These are phyloP conservation scores for Xenops minutus DNA, from an alignment of 2,797 vertebrate species.

Conservation along the genomic window DNA sequence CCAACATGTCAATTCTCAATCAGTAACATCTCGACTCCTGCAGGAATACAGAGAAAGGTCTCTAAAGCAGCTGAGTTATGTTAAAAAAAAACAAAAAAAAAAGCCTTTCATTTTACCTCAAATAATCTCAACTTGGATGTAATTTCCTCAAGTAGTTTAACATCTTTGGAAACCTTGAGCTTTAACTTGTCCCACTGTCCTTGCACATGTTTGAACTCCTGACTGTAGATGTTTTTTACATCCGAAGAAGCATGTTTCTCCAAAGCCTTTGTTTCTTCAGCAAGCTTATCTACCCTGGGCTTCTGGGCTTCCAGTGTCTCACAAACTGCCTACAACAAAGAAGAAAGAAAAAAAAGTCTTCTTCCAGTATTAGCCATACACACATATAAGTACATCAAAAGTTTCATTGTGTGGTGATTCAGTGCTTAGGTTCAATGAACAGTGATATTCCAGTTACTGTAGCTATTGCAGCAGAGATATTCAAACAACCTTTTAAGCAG, in stretches of 20 bases:
- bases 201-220: constrained; percentile 82
- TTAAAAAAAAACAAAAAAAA: background rate
- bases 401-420: background rate
- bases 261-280: constrained; percentile 73
- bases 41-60: background rate
- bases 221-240: constrained; percentile 70
- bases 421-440: background rate
- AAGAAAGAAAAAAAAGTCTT: background rate
- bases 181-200: constrained; percentile 85
- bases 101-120: constrained; percentile 78
- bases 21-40: background rate
- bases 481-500: background rate
- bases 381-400: background rate
- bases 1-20: background rate
- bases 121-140: constrained; percentile 72
- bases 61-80: background rate
- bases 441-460: background rate
- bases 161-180: constrained; percentile 79
- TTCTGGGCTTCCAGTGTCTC: constrained; percentile 85
- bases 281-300: constrained; percentile 70
- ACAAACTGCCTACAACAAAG: constrained; percentile 74
- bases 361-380: background rate
- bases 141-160: constrained; percentile 81
- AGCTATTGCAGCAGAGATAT: background rate
- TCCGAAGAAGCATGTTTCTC: constrained; percentile 59